These are phyloP conservation scores for Sclerodermus sp. DNA, from an alignment of 2,888 invertebrate genomes.

Conservation along the genomic window DNA sequence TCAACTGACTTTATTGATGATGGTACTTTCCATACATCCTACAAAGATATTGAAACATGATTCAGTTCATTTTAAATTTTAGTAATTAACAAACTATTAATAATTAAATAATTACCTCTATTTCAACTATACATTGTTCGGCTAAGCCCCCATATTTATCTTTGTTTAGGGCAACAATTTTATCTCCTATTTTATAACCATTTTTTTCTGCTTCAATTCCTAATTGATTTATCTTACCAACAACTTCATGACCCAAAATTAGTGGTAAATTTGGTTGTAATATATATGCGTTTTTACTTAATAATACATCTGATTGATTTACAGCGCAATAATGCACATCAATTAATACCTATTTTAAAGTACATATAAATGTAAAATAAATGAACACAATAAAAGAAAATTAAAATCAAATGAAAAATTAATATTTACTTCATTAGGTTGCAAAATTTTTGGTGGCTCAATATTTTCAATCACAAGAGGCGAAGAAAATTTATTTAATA, in stretches of 20 bases:
- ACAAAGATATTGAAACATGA: constrained; percentile 13
- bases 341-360: constrained; percentile 61
- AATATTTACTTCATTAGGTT: constrained; percentile 56
- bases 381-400: background rate
- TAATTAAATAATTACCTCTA: constrained; percentile 36
- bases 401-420: background rate
- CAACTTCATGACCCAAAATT: constrained; percentile 68
- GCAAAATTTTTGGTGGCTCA: constrained; percentile 52
- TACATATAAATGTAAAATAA: background rate
- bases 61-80: background rate
- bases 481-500: constrained; percentile 59
- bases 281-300: constrained; percentile 60
- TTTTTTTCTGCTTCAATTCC: constrained; percentile 57
- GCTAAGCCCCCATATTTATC: constrained; percentile 64
- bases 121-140: constrained; percentile 62
- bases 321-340: constrained; percentile 67
- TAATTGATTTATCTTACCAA: constrained; percentile 65
- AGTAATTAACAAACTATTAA: background rate
- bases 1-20: constrained; percentile 60
- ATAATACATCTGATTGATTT: constrained; percentile 66
- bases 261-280: constrained; percentile 60
- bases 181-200: constrained; percentile 62
- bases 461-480: constrained; percentile 60
- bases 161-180: constrained; percentile 64
- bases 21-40: constrained; percentile 66